Conservation (phyloP, 1,140 invertebrate genomes). For the Wasmannia auropunctata region DNA sequence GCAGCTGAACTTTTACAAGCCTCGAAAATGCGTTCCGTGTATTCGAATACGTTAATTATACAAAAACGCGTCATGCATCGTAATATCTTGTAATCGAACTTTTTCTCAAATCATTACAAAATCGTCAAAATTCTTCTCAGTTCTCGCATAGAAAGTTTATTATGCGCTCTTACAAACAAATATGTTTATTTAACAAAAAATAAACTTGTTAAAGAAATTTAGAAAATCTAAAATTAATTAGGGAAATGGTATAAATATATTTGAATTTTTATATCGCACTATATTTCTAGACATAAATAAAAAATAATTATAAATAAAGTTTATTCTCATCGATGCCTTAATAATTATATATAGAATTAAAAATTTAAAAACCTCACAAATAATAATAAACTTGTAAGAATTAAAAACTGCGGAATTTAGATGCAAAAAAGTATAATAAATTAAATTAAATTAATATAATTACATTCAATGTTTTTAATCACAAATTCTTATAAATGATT, state of each 20-base stretch:
- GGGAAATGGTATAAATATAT: not conserved
- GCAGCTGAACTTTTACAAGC: not conserved
- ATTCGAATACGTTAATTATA: not conserved
- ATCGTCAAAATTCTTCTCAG: not conserved
- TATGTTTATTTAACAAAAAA: not conserved
- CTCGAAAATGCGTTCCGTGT: not conserved
- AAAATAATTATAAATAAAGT: not conserved
- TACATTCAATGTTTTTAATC: not conserved
- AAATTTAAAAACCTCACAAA: not conserved
- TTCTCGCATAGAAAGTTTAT: not conserved
- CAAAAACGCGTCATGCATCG: not conserved
- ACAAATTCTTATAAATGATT: not conserved
- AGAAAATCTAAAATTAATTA: not conserved
- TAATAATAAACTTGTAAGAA: not conserved
- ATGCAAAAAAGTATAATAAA: not conserved
- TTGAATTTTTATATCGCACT: not conserved
- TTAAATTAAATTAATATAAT: not conserved
- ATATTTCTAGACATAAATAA: not conserved
- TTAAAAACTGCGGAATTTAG: not conserved
- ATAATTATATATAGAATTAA: not conserved
- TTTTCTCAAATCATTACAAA: conserved; percentile 31
- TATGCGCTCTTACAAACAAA: not conserved
- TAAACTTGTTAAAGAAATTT: not conserved
- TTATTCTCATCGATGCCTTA: not conserved
- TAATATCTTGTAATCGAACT: conserved; percentile 20